phyloP scores from a whole-genome alignment of 2,113 vertebrate genomes.

The Aphyosemion australe region DNA sequence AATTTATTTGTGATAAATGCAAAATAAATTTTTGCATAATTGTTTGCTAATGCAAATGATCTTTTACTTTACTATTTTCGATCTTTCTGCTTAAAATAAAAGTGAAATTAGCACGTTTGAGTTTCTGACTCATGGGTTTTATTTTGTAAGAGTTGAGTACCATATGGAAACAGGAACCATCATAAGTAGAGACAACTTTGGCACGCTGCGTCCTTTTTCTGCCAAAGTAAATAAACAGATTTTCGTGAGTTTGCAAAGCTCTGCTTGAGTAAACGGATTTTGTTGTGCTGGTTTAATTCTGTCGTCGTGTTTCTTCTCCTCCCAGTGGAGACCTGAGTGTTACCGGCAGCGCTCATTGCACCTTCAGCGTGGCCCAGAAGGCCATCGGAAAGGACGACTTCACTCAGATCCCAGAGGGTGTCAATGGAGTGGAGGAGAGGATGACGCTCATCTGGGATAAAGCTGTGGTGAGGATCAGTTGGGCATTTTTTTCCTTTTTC shows the following conservation, averaged over 20 bases:
- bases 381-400: slow-evolving; percentile 99
- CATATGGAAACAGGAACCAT: slow-evolving; percentile 37
- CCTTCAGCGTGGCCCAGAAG: slow-evolving; percentile 97
- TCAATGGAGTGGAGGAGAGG: slow-evolving; percentile 94
- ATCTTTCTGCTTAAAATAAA: neutral
- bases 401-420: slow-evolving; percentile 95
- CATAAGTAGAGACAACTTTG: slow-evolving; percentile 30
- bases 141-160: slow-evolving; percentile 18
- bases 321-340: slow-evolving; percentile 92
- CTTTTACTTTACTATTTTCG: neutral
- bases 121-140: slow-evolving; percentile 4
- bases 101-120: neutral
- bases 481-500: neutral
- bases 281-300: neutral
- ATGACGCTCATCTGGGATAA: slow-evolving; percentile 99
- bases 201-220: neutral
- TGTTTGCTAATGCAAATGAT: neutral
- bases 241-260: neutral
- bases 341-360: slow-evolving; percentile 93
- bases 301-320: neutral
- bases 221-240: slow-evolving; percentile 21
- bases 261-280: neutral
- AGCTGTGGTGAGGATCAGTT: slow-evolving; percentile 88
- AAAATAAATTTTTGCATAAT: neutral
- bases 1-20: too few species aligned